A percentile compares a stretch with the other conserved stretches of the same genome.
These are phyloP conservation scores for Melierax canorus DNA, from an alignment of 2,113 vertebrate genomes.

Conservation along the genomic window DNA sequence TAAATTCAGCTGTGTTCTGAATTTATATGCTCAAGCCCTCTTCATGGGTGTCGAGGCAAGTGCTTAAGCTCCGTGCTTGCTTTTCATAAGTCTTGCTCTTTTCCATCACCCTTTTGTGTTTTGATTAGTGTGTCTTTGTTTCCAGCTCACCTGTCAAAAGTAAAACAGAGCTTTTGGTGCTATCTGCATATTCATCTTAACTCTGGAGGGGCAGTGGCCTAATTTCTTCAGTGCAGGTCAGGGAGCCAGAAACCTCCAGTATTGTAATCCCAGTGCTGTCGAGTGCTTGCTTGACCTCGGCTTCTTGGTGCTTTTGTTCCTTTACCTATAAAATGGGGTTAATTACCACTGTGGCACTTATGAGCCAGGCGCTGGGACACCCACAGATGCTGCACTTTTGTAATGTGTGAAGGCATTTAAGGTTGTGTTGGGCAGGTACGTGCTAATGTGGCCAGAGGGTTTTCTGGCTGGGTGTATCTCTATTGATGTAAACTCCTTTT, in stretches of 20 bases:
- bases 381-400: background rate
- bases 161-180: background rate
- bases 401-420: background rate
- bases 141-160: background rate
- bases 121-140: background rate
- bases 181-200: background rate
- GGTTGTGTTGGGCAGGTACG: background rate
- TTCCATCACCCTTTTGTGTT: background rate
- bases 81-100: background rate
- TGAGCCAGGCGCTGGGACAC: too few relatives aligned
- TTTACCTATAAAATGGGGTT: background rate
- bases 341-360: background rate
- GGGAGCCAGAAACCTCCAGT: background rate
- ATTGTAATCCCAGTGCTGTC: background rate
- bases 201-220: background rate
- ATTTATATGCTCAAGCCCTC: background rate
- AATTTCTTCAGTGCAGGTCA: background rate
- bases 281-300: background rate
- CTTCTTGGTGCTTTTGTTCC: background rate
- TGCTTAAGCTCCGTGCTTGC: fast-evolving
- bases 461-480: background rate
- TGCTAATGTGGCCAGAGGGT: background rate
- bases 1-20: background rate
- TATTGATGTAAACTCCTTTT: background rate
- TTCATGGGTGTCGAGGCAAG: fast-evolving